Base-by-base conservation (phyloP, 2,797 vertebrate species). In the Pyrocephalus nanus region DNA sequence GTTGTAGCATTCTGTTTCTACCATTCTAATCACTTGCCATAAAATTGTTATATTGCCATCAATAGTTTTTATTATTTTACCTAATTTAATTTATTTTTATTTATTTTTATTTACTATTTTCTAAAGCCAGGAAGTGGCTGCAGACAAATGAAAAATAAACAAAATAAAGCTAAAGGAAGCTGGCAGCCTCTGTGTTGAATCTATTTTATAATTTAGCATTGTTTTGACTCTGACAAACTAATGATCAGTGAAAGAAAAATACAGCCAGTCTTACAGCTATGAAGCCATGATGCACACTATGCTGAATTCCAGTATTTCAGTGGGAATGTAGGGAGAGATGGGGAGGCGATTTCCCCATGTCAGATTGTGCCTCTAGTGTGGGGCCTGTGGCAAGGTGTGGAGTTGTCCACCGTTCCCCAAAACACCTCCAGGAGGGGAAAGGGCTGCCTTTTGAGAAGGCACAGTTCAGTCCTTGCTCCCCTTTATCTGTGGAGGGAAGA, bases 121-220 rank as follows among this genome's bases (percentile, higher is more conserved):
- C 78, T 71, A 86, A 92, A 93, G 76, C 82, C 86, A 92, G 92
- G 88, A 92, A 93, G 62, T 45, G 50, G 58, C 47, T 93, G 65
- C 64, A 94, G 66, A 88, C 61, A 86, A 95, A 96, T 78, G 36
- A 86, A 89, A 95, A 95, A 84, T 72, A 95, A 95, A 95, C 87
- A 93, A 84, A 96, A 92, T 74, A 76, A 94, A 86, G 60, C 73
- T 86, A 84, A 90, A 93, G 81, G 84, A 93, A 93, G 61, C 77
- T 67, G 65, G 38, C 65, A 95, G 74, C 27, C 66, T 86, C 70
- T 8, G 3, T 1, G 3, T 54, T 87, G 36, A 88, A 73, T 55
- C 34, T 81, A 12, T 84, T 92, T 91, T 86, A 79, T 92, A 84
- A 90, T 91, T 96, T 76, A 76, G 60, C 47, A 64, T 67, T 93